Evolutionary conservation across 2,113 vertebrate genomes (phyloP).

Genomic region (Psittacula cyanocephala): DNA sequence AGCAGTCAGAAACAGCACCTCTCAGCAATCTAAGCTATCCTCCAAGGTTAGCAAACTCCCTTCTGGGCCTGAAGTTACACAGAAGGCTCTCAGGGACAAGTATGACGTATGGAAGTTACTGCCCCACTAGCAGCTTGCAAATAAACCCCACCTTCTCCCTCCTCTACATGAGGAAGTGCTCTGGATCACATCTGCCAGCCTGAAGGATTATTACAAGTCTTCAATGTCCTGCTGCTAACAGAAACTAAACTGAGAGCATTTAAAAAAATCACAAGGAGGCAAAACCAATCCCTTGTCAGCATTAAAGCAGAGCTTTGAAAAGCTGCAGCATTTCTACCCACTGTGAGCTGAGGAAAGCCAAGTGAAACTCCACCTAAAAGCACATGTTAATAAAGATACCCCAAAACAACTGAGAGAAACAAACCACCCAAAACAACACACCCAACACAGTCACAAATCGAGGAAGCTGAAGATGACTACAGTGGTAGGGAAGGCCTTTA

Average conservation of each 20-base stretch:
- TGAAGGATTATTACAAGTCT: background rate
- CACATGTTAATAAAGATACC: background rate
- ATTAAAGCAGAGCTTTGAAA: background rate
- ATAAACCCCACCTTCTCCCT: background rate
- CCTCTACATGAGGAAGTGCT: background rate
- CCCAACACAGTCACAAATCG: background rate
- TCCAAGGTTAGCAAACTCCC: background rate
- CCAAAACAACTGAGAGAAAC: background rate
- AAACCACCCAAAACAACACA: background rate
- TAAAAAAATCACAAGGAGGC: background rate
- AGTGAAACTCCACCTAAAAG: background rate
- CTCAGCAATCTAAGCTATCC: background rate
- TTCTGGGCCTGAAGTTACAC: background rate
- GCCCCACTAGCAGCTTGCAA: background rate
- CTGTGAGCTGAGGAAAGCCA: background rate
- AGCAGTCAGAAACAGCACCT: background rate
- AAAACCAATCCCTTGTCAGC: background rate
- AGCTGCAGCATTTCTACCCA: accelerated
- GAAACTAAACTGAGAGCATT: background rate
- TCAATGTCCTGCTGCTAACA: background rate
- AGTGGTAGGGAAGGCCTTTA: background rate
- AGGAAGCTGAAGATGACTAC: background rate
- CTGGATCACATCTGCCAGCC: background rate
- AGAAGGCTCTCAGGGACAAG: background rate
- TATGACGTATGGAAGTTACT: background rate